Evolutionary conservation across 30 jellyfish, hydroid and myxozoan genomes (phyloP).

Genomic region (Hydractinia echinata): DNA sequence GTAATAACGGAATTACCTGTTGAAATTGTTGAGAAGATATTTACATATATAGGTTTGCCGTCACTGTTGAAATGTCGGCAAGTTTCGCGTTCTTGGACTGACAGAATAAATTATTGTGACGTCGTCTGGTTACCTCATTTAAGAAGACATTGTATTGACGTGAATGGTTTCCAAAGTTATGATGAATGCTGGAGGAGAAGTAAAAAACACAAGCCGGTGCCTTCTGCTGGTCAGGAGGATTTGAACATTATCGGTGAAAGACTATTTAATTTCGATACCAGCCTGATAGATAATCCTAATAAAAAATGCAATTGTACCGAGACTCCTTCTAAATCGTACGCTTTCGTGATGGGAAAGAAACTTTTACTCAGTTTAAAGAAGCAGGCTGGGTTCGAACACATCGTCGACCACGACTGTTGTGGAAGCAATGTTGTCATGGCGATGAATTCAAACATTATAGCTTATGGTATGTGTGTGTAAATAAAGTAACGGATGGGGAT

Average conservation of each 20-base stretch:
- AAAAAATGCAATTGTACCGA: background rate
- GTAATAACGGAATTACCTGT: slow-evolving; percentile 24
- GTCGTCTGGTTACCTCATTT: slow-evolving; percentile 21
- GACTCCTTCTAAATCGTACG: background rate
- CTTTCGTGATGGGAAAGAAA: slow-evolving; percentile 33
- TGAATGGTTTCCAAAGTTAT: background rate
- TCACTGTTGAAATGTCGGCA: slow-evolving; percentile 29
- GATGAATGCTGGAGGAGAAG: background rate
- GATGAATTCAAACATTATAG: slow-evolving; percentile 30
- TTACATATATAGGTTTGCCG: background rate
- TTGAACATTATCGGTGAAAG: slow-evolving; percentile 39
- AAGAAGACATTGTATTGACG: slow-evolving; percentile 10
- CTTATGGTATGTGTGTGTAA: slow-evolving; percentile 19
- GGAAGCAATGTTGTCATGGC: slow-evolving; percentile 42
- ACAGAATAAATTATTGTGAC: slow-evolving; percentile 5
- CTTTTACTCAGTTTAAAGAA: slow-evolving; percentile 18
- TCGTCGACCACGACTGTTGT: slow-evolving; percentile 42
- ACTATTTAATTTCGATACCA: slow-evolving; percentile 1
- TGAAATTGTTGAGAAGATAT: slow-evolving; percentile 33
- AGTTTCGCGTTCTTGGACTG: slow-evolving; percentile 18
- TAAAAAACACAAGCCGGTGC: background rate
- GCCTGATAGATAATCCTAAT: background rate
- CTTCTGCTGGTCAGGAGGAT: slow-evolving; percentile 10
- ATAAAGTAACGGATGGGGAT: background rate
- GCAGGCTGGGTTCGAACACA: slow-evolving; percentile 30